Conservation (phyloP, 2,797 vertebrate genomes). For the Poeciliopsis infans region DNA sequence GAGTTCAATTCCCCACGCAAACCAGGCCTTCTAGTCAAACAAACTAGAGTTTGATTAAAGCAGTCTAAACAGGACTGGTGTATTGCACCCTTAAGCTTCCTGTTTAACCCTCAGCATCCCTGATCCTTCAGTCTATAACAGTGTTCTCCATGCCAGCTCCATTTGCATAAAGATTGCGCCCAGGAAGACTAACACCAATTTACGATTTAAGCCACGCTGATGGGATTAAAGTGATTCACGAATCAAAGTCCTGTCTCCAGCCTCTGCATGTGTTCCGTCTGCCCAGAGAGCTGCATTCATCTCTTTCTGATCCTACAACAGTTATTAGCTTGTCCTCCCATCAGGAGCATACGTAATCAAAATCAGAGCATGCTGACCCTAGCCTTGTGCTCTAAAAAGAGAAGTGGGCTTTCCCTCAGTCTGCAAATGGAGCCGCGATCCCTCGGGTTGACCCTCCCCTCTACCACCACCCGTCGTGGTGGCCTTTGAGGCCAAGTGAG, state of each 20-base stretch:
- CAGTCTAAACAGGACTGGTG: too few species aligned
- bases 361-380: conserved; percentile 57
- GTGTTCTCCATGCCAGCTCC: conserved; percentile 27
- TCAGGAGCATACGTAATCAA: conserved; percentile 38
- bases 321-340: conserved; percentile 59
- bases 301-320: conserved; percentile 59
- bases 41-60: too few species aligned
- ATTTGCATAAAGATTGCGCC: conserved; percentile 54
- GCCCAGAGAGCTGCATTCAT: conserved; percentile 40
- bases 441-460: conserved; percentile 66
- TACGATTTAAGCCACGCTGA: conserved; percentile 63
- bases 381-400: conserved; percentile 51
- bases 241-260: conserved; percentile 64
- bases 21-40: too few species aligned
- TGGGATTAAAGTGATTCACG: conserved; percentile 69
- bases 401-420: conserved; percentile 56
- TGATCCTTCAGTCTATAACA: conserved; percentile 42
- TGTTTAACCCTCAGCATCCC: conserved; percentile 27
- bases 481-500: conserved; percentile 81
- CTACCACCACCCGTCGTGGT: conserved; percentile 66
- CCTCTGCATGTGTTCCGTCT: conserved; percentile 64
- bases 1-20: too few species aligned
- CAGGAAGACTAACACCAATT: conserved; percentile 74
- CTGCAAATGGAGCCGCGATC: conserved; percentile 76
- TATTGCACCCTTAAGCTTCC: background rate